These are phyloP conservation scores for Monopterus albus DNA, from an alignment of 2,113 vertebrate genomes.

Conservation along the genomic window DNA sequence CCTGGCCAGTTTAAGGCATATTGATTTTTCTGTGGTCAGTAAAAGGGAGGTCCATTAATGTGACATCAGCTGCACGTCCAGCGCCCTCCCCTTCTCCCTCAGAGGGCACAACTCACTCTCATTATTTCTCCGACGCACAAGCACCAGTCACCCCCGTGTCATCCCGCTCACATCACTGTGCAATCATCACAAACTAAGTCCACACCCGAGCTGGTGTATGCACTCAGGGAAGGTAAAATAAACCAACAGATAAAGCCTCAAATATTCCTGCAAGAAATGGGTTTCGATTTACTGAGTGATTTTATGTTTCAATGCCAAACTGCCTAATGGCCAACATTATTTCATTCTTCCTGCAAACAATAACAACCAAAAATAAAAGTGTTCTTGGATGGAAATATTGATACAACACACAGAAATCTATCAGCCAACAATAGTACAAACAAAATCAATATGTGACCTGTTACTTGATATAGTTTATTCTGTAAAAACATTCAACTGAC, in stretches of 20 bases:
- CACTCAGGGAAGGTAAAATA: not conserved
- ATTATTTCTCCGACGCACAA: not conserved
- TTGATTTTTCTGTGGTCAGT: constrained; percentile 63
- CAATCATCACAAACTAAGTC: not conserved
- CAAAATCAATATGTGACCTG: not conserved
- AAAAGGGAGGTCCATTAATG: constrained; percentile 50
- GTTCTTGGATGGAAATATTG: not conserved
- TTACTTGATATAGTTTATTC: not conserved
- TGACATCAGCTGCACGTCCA: constrained; percentile 42
- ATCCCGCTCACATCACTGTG: constrained; percentile 13
- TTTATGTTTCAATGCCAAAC: not conserved
- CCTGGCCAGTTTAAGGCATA: constrained; percentile 37
- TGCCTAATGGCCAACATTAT: not conserved
- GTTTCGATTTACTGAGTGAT: constrained; percentile 2
- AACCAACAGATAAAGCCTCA: not conserved
- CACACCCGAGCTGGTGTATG: not conserved
- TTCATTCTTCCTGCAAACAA: not conserved
- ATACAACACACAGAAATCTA: not conserved
- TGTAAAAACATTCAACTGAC: not conserved
- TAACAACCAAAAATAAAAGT: constrained; percentile 4
- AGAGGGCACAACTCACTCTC: constrained; percentile 24
- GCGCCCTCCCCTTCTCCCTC: constrained; percentile 34
- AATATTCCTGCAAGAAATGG: not conserved
- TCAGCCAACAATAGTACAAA: not conserved
- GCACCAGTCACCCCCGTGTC: constrained; percentile 9